Evolutionary conservation across 2,888 invertebrate genomes (phyloP).

Genomic region (Brachyptera risi): DNA sequence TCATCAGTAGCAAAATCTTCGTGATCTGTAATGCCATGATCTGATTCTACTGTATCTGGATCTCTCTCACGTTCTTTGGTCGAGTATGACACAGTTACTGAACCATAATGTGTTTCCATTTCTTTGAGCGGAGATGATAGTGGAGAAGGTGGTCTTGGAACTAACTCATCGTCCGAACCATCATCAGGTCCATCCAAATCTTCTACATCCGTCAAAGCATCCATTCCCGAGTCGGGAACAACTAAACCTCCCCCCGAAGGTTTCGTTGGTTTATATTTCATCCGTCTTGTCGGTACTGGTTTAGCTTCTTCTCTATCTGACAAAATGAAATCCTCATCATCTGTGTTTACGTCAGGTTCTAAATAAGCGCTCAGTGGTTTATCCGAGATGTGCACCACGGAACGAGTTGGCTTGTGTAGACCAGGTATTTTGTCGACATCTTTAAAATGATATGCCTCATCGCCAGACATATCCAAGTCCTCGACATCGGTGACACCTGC

Average conservation of each 20-base stretch:
- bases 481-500: conserved; percentile 27
- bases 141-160: not conserved
- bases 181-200: conserved; percentile 40
- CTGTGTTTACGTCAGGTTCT: not conserved
- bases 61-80: not conserved
- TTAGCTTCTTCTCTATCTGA: not conserved
- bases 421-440: conserved; percentile 2
- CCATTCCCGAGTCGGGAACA: not conserved
- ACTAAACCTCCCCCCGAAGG: not conserved
- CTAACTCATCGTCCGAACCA: conserved; percentile 7
- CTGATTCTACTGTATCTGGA: not conserved
- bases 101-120: conserved; percentile 11
- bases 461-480: conserved; percentile 25
- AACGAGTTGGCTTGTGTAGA: not conserved
- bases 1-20: conserved; percentile 1
- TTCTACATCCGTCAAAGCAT: conserved; percentile 38
- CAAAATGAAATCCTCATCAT: not conserved
- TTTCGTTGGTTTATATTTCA: not conserved
- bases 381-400: not conserved
- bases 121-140: not conserved
- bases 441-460: not conserved
- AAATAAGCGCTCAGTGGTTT: not conserved
- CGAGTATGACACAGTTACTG: conserved; percentile 3
- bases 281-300: not conserved
- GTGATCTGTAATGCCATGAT: conserved; percentile 5